These are phyloP conservation scores for Enteromius fasciolatus DNA, from an alignment of 2,797 vertebrate genomes.

Conservation along the genomic window DNA sequence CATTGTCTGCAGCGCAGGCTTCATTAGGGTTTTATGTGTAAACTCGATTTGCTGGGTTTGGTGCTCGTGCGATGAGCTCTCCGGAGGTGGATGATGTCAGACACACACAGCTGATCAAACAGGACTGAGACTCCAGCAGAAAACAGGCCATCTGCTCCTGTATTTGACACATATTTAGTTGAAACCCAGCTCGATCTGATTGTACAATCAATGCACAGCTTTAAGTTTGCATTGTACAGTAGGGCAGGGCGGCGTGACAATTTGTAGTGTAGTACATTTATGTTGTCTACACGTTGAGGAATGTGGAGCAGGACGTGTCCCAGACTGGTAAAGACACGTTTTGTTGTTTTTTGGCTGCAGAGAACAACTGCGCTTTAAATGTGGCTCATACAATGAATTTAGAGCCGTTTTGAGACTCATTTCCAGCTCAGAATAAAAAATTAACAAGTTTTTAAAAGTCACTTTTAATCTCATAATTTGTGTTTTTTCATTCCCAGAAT, in stretches of 20 bases:
- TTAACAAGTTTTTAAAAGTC: no score
- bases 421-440: background rate
- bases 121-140: constrained; percentile 16
- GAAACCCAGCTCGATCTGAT: background rate
- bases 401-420: background rate
- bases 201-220: constrained; percentile 4
- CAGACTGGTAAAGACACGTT: background rate
- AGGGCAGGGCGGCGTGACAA: background rate
- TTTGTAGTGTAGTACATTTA: background rate
- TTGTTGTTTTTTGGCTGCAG: background rate
- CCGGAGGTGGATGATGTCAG: constrained; percentile 33
- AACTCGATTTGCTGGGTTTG: background rate
- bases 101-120: constrained; percentile 40
- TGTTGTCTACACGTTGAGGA: background rate
- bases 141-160: constrained; percentile 35
- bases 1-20: background rate
- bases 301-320: background rate
- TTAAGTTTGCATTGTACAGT: background rate
- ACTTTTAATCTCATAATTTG: background rate
- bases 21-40: background rate
- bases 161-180: constrained; percentile 15
- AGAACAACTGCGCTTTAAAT: background rate
- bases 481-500: no score
- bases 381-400: background rate
- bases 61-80: constrained; percentile 1